Base-by-base conservation (phyloP, 2,888 invertebrate genomes). In the Seira musarum region DNA sequence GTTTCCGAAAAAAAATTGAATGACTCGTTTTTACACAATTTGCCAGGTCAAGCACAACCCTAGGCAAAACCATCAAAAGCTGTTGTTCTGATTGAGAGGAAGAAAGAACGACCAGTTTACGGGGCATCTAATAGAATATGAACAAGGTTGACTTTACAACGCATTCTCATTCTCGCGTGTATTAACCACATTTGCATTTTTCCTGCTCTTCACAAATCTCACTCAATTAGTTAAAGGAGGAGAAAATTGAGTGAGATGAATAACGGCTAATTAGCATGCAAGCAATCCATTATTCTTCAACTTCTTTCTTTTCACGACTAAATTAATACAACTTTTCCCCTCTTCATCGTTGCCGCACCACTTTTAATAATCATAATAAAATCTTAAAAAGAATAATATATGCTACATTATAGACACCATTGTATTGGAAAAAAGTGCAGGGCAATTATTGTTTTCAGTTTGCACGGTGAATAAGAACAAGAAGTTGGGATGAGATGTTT, bases 251-350 rank as follows among this genome's bases (percentile, higher is more conserved):
- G 57, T 63, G 71, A 72, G 67, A 66, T 78, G 78, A 78, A 78
- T 78, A 71, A 72, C 78, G 72, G 67, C 71, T 78, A 78, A 78
- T 78, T 78, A 78, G 71, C 72, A 78, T 78, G 78, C 77, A 78
- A 78, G 24, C 77, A 61, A 68, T 69, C 63, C 69, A 76, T 76
- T 63, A 74, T 64, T 76, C 30, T 30, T 8, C 30, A 30, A 30
- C 30, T 30, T 76, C 49, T 69, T 63, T 63, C 49, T 15, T 53
- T 60, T 49, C 40, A 25, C 63, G 63, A n/a, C 76, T 76, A 76
- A 69, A 69, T 76, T 76, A 76, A 76, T 76, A 49, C 61, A 69
- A 66, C 30, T 76, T 76, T 76, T 69, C 46, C 30, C 53, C 64
- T 68, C 3, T 30, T 30, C 30, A 30, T 30, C 30, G 8, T 30